phyloP scores from a whole-genome alignment of 1,140 invertebrate species.

The Psilanteris sp. region DNA sequence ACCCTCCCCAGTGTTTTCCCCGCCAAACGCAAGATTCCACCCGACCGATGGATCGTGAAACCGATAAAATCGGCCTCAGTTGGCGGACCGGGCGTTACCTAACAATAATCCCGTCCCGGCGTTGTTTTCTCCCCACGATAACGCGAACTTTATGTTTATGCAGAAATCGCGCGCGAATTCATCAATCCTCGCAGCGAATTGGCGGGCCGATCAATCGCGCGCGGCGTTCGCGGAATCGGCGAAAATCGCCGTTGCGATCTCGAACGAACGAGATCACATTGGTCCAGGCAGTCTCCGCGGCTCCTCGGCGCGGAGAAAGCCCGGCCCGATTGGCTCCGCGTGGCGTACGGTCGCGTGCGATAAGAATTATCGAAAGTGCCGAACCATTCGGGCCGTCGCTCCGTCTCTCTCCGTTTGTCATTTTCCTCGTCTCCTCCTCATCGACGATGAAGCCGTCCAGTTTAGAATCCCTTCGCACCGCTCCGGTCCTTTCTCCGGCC shows the following conservation, averaged over 20 bases:
- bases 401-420: too few relatives aligned
- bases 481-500: slow-evolving; percentile 17
- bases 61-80: neutral
- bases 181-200: slow-evolving; percentile 4
- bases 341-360: too few relatives aligned
- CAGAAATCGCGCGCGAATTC: slow-evolving; percentile 15
- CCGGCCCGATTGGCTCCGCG: too few relatives aligned
- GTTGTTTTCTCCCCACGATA: slow-evolving; percentile 9
- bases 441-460: slow-evolving; percentile 25
- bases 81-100: too few relatives aligned
- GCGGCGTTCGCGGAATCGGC: slow-evolving; percentile 10
- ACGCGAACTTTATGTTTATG: slow-evolving; percentile 23
- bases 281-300: too few relatives aligned
- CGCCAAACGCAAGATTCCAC: too few relatives aligned
- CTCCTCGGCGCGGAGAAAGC: too few relatives aligned
- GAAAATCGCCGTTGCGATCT: slow-evolving; percentile 46
- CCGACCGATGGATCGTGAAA: slow-evolving; percentile 6
- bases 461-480: slow-evolving; percentile 6
- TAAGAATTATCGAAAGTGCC: slow-evolving; percentile 51
- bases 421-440: too few relatives aligned
- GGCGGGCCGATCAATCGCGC: slow-evolving; percentile 14
- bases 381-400: neutral
- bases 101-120: slow-evolving; percentile 2
- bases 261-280: slow-evolving; percentile 33
- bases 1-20: too few relatives aligned